Percentiles rank a stretch among this genome's conserved stretches.
Evolutionary conservation across 2,113 vertebrate genomes (phyloP).

Genomic region (Oenanthe oenanthe): DNA sequence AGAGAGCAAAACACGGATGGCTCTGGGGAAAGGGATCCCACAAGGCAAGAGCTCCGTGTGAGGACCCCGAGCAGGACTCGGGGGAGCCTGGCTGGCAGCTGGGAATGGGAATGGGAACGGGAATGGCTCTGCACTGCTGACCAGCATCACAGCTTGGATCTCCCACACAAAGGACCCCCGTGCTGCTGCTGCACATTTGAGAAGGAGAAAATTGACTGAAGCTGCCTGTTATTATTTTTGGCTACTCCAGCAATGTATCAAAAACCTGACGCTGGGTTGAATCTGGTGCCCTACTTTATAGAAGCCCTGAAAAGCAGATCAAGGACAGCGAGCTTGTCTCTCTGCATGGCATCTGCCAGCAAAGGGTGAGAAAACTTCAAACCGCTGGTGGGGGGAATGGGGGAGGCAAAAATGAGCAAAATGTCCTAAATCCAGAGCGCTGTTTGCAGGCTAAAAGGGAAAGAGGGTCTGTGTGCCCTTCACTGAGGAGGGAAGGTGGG

Average conservation of each 20-base stretch:
- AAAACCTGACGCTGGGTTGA: conserved; percentile 42
- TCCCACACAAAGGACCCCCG: not conserved
- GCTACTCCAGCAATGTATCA: conserved; percentile 63
- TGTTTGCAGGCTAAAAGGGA: not conserved
- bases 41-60: not conserved
- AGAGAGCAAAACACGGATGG: not conserved
- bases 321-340: conserved; percentile 56
- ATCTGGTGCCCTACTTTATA: conserved; percentile 64
- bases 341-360: conserved; percentile 38
- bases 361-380: conserved; percentile 66
- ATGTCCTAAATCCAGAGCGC: not conserved
- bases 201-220: conserved; percentile 7
- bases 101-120: accelerated
- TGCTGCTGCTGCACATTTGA: conserved; percentile 19
- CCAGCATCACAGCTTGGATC: not conserved
- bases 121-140: not conserved
- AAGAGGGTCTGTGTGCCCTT: not conserved
- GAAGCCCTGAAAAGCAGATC: conserved; percentile 66
- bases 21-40: not conserved
- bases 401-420: not conserved
- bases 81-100: not conserved
- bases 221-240: conserved; percentile 47
- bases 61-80: accelerated
- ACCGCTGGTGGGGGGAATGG: not conserved
- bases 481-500: not conserved